Evolutionary conservation across 1,140 invertebrate genomes (phyloP).

Genomic region (Pseudomyrmex gracilis): DNA sequence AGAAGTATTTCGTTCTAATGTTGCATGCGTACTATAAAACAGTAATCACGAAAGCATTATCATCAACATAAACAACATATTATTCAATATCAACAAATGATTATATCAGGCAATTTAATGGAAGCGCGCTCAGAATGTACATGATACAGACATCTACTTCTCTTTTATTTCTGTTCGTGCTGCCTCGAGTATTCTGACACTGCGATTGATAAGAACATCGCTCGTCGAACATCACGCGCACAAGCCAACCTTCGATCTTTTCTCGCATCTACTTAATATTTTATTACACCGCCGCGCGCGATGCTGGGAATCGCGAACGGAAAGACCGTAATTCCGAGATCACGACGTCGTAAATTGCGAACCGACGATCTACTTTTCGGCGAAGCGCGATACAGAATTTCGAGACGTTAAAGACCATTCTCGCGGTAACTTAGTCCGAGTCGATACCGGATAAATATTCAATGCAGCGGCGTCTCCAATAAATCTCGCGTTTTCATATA

Average conservation of each 20-base stretch:
- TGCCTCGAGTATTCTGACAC: not conserved
- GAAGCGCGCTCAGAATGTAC: not conserved
- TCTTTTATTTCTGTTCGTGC: not conserved
- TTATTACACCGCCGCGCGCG: slow-evolving; percentile 28
- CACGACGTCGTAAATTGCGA: slow-evolving; percentile 51
- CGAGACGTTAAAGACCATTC: slow-evolving; percentile 54
- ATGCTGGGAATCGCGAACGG: slow-evolving; percentile 28
- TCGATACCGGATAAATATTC: slow-evolving; percentile 59
- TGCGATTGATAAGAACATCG: slow-evolving; percentile 22
- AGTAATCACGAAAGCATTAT: not conserved
- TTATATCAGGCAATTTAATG: slow-evolving; percentile 9
- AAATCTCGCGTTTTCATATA: slow-evolving; percentile 48
- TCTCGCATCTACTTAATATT: slow-evolving; percentile 48
- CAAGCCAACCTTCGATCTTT: slow-evolving; percentile 30
- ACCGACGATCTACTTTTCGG: slow-evolving; percentile 50
- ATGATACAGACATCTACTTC: not conserved
- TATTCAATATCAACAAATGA: slow-evolving; percentile 2
- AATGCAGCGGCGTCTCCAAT: slow-evolving; percentile 42
- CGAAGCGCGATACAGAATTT: slow-evolving; percentile 54
- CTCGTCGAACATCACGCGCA: slow-evolving; percentile 17
- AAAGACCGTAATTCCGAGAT: slow-evolving; percentile 52
- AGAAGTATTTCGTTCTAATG: not conserved
- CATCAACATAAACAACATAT: not conserved
- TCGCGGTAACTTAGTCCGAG: slow-evolving; percentile 45
- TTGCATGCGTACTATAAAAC: not conserved